Base-by-base conservation (phyloP, 2,797 vertebrate genomes). In the Sebastolobus alascanus region DNA sequence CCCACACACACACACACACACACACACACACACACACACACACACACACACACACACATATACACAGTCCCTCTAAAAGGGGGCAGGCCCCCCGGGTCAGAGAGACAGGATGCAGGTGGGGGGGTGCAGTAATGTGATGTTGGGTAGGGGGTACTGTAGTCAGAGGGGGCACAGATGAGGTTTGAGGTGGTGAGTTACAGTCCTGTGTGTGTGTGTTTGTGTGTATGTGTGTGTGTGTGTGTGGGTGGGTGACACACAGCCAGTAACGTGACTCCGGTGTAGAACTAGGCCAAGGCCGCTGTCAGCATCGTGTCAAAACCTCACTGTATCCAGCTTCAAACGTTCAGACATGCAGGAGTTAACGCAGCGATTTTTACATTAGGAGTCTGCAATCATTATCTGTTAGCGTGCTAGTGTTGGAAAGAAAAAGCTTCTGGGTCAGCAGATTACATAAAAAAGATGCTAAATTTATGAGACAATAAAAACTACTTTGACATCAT, bases 231-330 rank as follows among this genome's bases (percentile, higher is more conserved):
- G 67, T 29, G 14, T 63, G 75, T 43, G 65, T 74, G 65, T 13
- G 73, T 40, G 38, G 66, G 59, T 70, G 59, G 74, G 50, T 68
- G 72, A 83, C 61, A 89, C 38, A 77, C 40, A 52, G 73, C 60
- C 79, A 86, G 89, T 86, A 90, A 86, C 14, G 58, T 85, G 89
- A 92, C 91, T 82, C 85, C 16, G 2, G 55, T 61, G 77, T 70
- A 75, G 73, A 93, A 90, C 71, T 89, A 88, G 90, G 90, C 83
- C 92, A 91, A 80, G 43, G 76, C 80, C 71, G 84, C 85, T 91
- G 85, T 91, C 89, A 89, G 66, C 80, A 74, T 75, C 84, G 71
- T 64, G 79, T 91, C 90, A 87, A 84, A 85, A 81, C 66, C 52
- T 71, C 73, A 63, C 13, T 3, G 70, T 65, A 52, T 60, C 11